phyloP scores from a whole-genome alignment of 2,113 vertebrate genomes.

The Indicator indicator region DNA sequence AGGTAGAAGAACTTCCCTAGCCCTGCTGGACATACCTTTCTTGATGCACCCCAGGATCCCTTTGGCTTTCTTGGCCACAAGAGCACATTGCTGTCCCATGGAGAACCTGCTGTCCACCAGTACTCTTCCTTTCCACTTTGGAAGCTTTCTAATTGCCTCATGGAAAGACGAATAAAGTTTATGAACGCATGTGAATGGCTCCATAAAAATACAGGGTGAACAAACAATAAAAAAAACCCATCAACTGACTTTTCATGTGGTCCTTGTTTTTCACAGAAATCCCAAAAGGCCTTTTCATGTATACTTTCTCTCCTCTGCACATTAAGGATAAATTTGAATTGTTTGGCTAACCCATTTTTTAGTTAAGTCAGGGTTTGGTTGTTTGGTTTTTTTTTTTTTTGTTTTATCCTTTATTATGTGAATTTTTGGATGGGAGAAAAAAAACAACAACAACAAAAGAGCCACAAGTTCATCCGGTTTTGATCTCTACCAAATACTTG shows the following conservation, averaged over 20 bases:
- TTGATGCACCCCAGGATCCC: no score
- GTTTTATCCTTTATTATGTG: conserved; percentile 42
- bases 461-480: conserved; percentile 32
- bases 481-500: conserved; percentile 4
- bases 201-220: not conserved
- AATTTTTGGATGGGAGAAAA: not conserved
- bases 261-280: not conserved
- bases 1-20: no score
- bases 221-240: not conserved
- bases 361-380: not conserved
- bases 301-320: not conserved
- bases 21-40: no score
- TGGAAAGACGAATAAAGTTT: not conserved
- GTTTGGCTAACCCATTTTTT: not conserved
- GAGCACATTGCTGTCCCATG: no score
- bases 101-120: not conserved
- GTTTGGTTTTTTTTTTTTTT: not conserved
- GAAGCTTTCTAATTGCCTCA: conserved; percentile 56
- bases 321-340: conserved; percentile 19
- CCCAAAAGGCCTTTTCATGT: not conserved
- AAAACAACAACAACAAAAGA: not conserved
- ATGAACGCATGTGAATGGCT: not conserved
- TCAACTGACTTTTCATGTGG: conserved; percentile 20
- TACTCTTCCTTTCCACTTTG: conserved; percentile 77
- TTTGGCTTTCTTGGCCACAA: no score